Conservation (phyloP, 2,888 invertebrate species). For the Prosopocoilus inquinatus region DNA sequence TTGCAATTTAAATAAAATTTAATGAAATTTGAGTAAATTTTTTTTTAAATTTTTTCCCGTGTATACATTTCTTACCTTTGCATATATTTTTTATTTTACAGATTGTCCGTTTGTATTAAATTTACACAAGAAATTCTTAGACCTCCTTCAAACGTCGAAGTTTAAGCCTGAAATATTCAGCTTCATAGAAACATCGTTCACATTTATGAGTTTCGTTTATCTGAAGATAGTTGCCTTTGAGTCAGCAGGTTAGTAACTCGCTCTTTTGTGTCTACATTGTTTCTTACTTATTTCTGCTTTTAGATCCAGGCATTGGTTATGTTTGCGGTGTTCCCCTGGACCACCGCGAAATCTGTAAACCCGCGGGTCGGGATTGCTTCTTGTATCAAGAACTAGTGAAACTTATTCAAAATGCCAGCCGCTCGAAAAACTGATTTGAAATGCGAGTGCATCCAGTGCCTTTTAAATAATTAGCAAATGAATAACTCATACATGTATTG, state of each 20-base stretch:
- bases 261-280: not conserved
- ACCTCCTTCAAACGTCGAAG: slow-evolving; percentile 54
- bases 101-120: slow-evolving; percentile 68
- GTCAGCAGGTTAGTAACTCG: slow-evolving; percentile 63
- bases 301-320: slow-evolving; percentile 79
- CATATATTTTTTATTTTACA: slow-evolving; percentile 43
- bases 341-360: slow-evolving; percentile 86
- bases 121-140: slow-evolving; percentile 63
- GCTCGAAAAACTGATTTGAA: not conserved
- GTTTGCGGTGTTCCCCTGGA: slow-evolving; percentile 73
- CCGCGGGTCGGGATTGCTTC: slow-evolving; percentile 66
- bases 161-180: slow-evolving; percentile 64
- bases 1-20: too few species aligned
- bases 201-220: slow-evolving; percentile 72
- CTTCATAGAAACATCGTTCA: slow-evolving; percentile 75
- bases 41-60: too few species aligned
- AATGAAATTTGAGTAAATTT: too few species aligned
- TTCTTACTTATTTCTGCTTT: slow-evolving; percentile 26
- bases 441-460: not conserved
- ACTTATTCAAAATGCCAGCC: slow-evolving; percentile 51
- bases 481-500: not conserved
- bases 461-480: not conserved
- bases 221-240: slow-evolving; percentile 73
- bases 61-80: too few species aligned
- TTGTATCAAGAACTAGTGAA: slow-evolving; percentile 66